Base-by-base conservation (phyloP, 2,797 vertebrate species). In the Sternarchorhynchus goeldii region DNA sequence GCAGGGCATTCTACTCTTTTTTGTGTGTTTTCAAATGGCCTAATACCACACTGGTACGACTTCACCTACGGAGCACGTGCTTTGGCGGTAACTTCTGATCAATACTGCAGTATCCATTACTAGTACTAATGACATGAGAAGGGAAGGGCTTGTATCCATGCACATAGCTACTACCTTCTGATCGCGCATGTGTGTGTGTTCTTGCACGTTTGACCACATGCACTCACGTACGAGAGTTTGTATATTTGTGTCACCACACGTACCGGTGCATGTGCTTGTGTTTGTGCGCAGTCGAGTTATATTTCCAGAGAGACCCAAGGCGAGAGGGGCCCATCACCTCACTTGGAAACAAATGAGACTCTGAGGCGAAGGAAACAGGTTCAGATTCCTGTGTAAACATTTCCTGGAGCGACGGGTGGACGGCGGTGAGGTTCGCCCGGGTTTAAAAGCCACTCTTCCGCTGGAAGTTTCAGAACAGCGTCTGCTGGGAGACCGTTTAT, bases 351-450 rank as follows among this genome's bases (percentile, higher is more conserved):
- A 64, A 78, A 57, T 21, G 32, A 39, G 59, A 64, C 76, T 71
- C 55, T 72, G 56, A 78, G 59, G 63, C 31, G 65, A 72, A 79
- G 60, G 55, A 64, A 60, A 34, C 32, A 66, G 60, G 63, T 45
- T 20, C 56, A 25, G 86, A 79, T 88, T 86, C 87, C 85, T 82
- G 81, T 87, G 88, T 86, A 86, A 90, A 90, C 84, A 91, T 85
- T 89, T 88, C 84, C 83, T 85, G 81, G 81, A 85, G 78, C 78
- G 79, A 87, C 58, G 77, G 75, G 60, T 2, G 32, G 10, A 72
- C 56, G 32, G 72, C 77, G 66, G 60, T 41, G 31, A 60, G 34
- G 18, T 63, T 59, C 60, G 45, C 69, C 73, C 57, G 64, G 45
- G 59, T 55, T 45, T 56, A 72, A 57, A 39, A 14, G 50, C 59